phyloP scores from a whole-genome alignment of 2,113 vertebrate species.

The Cynopterus brachyotis region DNA sequence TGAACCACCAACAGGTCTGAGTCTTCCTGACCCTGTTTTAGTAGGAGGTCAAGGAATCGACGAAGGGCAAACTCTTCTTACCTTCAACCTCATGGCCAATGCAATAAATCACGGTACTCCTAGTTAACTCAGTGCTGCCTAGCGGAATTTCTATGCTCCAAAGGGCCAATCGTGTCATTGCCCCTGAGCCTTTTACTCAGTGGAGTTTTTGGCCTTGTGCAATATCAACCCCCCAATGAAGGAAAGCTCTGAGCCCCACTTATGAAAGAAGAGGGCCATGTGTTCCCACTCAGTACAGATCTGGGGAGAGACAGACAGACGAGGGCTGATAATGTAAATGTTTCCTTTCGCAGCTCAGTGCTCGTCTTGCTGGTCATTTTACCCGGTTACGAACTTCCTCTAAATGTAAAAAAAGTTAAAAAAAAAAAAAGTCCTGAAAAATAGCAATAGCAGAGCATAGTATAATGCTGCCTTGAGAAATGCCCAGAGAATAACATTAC shows the following conservation, averaged over 20 bases:
- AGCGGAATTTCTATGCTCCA: background rate
- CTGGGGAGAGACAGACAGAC: background rate
- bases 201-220: constrained; percentile 31
- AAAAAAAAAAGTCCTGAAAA: background rate
- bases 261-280: background rate
- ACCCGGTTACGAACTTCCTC: background rate
- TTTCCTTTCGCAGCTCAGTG: background rate
- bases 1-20: background rate
- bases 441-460: constrained; percentile 29
- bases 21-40: background rate
- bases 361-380: constrained; percentile 21
- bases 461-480: constrained; percentile 53
- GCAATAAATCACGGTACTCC: background rate
- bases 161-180: background rate
- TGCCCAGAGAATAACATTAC: constrained; percentile 52
- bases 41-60: background rate
- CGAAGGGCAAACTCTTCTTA: background rate
- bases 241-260: background rate
- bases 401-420: background rate
- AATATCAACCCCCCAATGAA: background rate
- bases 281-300: background rate
- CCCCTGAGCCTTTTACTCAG: constrained; percentile 20
- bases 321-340: background rate
- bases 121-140: background rate
- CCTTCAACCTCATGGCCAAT: background rate